Percentiles rank a stretch among this genome's conserved stretches.
Evolutionary conservation across 2,888 invertebrate genomes (phyloP).

Genomic region (Habroteleia sp.): DNA sequence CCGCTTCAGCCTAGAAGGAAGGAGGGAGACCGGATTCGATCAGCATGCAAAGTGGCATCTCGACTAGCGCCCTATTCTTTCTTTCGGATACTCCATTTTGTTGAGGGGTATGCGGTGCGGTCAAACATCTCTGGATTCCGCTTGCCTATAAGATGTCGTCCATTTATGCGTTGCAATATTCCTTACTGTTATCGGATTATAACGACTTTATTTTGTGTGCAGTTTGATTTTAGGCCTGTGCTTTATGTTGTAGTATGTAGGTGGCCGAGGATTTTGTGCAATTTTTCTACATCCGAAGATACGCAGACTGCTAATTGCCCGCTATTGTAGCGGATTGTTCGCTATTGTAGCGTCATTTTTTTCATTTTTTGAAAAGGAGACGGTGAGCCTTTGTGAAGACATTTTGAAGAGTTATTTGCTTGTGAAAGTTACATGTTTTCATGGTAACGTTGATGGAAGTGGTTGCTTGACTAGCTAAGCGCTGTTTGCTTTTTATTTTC

Average conservation of each 20-base stretch:
- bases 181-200: conserved; percentile 59
- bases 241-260: conserved; percentile 33
- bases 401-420: too few species aligned
- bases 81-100: conserved; percentile 65
- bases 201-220: conserved; percentile 49
- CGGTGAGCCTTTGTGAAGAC: too few species aligned
- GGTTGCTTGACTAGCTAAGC: too few species aligned
- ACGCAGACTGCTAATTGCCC: too few species aligned
- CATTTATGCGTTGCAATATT: conserved; percentile 43
- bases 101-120: conserved; percentile 69
- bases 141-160: conserved; percentile 21
- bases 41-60: conserved; percentile 11
- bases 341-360: too few species aligned
- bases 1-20: conserved; percentile 2
- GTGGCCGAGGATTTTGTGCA: too few species aligned
- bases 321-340: too few species aligned
- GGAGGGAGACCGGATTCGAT: not conserved
- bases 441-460: too few species aligned
- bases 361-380: too few species aligned
- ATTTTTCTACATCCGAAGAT: too few species aligned
- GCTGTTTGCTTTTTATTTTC: too few species aligned
- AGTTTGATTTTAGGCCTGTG: conserved; percentile 54
- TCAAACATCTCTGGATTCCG: conserved; percentile 67
- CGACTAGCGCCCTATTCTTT: conserved; percentile 25
- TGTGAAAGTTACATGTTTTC: too few species aligned